Conservation (phyloP, 2,888 invertebrate genomes). For the Drosophila anceps region DNA sequence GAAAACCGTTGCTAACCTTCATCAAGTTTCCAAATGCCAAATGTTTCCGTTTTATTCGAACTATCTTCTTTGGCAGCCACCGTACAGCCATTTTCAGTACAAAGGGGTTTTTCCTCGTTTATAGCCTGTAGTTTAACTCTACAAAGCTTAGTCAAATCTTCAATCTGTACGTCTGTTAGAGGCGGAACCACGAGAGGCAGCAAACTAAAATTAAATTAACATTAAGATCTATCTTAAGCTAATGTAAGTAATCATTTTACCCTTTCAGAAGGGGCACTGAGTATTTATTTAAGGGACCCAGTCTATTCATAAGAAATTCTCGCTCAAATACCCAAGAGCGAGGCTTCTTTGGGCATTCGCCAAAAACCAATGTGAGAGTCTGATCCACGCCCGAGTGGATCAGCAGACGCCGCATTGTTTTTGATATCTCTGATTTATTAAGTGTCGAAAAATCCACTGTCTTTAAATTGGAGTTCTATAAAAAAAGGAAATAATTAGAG, state of each 20-base stretch:
- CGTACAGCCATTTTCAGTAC: background rate
- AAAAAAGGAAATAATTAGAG: slow-evolving; percentile 4
- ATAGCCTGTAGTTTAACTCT: slow-evolving; percentile 33
- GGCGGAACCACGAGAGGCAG: slow-evolving; percentile 77
- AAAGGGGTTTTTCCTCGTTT: background rate
- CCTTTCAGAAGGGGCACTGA: slow-evolving; percentile 76
- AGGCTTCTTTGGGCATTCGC: slow-evolving; percentile 78
- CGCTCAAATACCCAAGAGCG: slow-evolving; percentile 79
- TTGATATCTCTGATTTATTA: slow-evolving; percentile 71
- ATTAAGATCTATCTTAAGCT: background rate
- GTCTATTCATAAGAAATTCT: slow-evolving; percentile 71
- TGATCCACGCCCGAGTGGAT: slow-evolving; percentile 75
- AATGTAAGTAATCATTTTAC: slow-evolving; percentile 46
- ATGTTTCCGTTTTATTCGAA: background rate
- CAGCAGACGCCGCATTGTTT: slow-evolving; percentile 69
- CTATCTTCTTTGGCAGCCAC: background rate
- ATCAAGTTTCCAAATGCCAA: slow-evolving; percentile 80
- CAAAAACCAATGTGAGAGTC: slow-evolving; percentile 79
- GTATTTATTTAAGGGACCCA: slow-evolving; percentile 66
- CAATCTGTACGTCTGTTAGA: slow-evolving; percentile 54
- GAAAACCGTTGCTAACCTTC: slow-evolving; percentile 56
- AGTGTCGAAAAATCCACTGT: slow-evolving; percentile 66
- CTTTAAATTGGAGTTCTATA: slow-evolving; percentile 72
- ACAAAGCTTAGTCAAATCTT: slow-evolving; percentile 59
- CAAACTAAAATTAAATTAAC: slow-evolving; percentile 58